Conservation (phyloP, 2,888 invertebrate genomes). For the Brenthis hecate region DNA sequence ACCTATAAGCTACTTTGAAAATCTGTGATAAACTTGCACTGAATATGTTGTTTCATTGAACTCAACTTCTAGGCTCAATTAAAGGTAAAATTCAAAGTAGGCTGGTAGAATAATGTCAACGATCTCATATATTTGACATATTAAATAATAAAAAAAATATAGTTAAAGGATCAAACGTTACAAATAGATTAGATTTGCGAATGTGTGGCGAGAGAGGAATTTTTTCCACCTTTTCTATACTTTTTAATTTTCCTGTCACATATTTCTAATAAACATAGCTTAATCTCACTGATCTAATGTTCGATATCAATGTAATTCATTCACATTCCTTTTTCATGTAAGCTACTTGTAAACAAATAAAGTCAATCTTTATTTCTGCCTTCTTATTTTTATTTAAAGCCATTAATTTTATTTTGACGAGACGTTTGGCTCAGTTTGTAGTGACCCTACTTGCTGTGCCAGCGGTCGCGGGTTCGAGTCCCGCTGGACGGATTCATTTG, state of each 20-base stretch:
- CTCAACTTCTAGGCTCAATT: slow-evolving; percentile 18
- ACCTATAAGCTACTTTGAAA: slow-evolving; percentile 7
- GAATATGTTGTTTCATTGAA: slow-evolving; percentile 8
- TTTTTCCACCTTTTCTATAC: background rate
- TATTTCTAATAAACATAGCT: slow-evolving; percentile 6
- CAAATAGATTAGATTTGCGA: background rate
- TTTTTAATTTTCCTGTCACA: background rate
- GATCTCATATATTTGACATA: slow-evolving; percentile 11
- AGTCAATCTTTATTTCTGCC: slow-evolving; percentile 4
- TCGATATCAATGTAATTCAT: background rate
- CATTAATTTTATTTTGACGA: background rate
- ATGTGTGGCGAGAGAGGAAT: background rate
- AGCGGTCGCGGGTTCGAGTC: too few relatives aligned
- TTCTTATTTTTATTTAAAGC: slow-evolving; percentile 9
- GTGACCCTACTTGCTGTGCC: too few relatives aligned
- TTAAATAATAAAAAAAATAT: background rate
- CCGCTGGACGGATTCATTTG: too few relatives aligned
- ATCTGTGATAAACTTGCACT: slow-evolving; percentile 18
- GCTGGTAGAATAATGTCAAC: slow-evolving; percentile 6
- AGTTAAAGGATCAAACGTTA: background rate
- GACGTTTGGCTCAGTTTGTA: too few relatives aligned
- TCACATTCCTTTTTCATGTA: background rate
- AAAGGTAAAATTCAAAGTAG: slow-evolving; percentile 17
- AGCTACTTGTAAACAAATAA: slow-evolving; percentile 3
- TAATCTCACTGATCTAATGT: background rate